Evolutionary conservation across 2,113 vertebrate genomes (phyloP).

Genomic region (Hemibagrus wyckioides): DNA sequence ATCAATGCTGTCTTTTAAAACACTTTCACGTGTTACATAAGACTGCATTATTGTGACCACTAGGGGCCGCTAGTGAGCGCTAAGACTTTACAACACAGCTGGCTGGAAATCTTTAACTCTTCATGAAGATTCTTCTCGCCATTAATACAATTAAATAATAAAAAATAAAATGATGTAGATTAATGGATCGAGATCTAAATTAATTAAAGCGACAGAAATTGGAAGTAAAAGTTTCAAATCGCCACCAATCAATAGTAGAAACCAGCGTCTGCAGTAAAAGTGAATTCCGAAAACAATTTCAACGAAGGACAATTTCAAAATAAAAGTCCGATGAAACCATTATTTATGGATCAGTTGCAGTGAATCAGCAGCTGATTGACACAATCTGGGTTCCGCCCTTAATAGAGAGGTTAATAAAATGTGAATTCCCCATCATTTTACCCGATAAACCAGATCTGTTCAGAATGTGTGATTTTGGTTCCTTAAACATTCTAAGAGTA

Average conservation of each 20-base stretch:
- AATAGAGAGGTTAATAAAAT: background rate
- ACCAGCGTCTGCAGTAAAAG: too few species aligned
- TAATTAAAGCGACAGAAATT: background rate
- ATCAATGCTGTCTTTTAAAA: too few species aligned
- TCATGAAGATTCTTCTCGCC: background rate
- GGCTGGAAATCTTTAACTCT: background rate
- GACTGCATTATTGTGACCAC: background rate
- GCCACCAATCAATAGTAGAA: background rate
- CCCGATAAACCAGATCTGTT: background rate
- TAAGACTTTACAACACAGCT: background rate
- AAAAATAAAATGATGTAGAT: background rate
- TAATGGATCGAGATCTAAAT: background rate
- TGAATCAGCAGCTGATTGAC: background rate
- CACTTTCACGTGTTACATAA: background rate
- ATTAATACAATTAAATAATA: background rate
- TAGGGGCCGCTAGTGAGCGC: background rate
- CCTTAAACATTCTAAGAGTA: background rate
- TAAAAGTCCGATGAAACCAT: background rate
- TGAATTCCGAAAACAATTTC: too few species aligned
- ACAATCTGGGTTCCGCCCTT: too few species aligned
- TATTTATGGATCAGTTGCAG: background rate
- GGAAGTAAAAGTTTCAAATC: background rate
- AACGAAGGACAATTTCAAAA: constrained; percentile 12
- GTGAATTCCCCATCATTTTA: background rate
- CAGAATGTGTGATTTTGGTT: background rate